A percentile compares a stretch with the other conserved stretches of the same genome.
Conservation (phyloP, 1,140 invertebrate species). For the Trichoplusia ni region DNA sequence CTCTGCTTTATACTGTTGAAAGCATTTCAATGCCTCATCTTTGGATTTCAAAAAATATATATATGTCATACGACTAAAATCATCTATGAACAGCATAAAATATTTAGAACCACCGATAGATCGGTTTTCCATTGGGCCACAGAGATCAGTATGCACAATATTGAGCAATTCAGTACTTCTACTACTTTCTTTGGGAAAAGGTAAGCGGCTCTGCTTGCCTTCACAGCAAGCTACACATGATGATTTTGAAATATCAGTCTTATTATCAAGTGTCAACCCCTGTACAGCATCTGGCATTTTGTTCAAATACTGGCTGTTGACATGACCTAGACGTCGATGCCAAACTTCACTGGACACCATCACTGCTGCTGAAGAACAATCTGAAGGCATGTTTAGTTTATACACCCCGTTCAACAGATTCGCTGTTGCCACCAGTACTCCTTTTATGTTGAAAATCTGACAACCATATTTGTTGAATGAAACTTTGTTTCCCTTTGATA, state of each 20-base stretch:
- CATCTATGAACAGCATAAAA: conserved; percentile 37
- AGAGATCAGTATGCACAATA: conserved; percentile 19
- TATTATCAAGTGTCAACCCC: conserved; percentile 1
- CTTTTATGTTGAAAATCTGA: conserved; percentile 3
- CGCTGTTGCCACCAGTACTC: conserved; percentile 9
- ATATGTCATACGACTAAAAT: conserved; percentile 35
- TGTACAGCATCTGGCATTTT: conserved; percentile 7
- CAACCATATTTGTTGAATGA: neutral
- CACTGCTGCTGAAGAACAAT: neutral
- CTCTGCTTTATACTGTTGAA: conserved; percentile 35
- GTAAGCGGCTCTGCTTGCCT: conserved; percentile 15
- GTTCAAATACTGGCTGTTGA: conserved; percentile 6
- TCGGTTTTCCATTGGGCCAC: conserved; percentile 11
- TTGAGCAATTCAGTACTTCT: conserved; percentile 12
- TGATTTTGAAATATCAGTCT: conserved; percentile 6
- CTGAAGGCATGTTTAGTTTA: neutral
- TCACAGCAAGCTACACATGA: conserved; percentile 18
- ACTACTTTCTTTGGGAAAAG: conserved; percentile 12
- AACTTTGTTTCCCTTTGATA: conserved; percentile 8
- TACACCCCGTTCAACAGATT: neutral
- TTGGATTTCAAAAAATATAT: conserved; percentile 33
- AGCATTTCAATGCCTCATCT: conserved; percentile 32
- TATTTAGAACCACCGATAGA: conserved; percentile 11
- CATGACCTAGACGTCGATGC: conserved; percentile 15
- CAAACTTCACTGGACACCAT: neutral